Evolutionary conservation across 2,113 vertebrate species (phyloP).

Genomic region (Eptesicus fuscus): DNA sequence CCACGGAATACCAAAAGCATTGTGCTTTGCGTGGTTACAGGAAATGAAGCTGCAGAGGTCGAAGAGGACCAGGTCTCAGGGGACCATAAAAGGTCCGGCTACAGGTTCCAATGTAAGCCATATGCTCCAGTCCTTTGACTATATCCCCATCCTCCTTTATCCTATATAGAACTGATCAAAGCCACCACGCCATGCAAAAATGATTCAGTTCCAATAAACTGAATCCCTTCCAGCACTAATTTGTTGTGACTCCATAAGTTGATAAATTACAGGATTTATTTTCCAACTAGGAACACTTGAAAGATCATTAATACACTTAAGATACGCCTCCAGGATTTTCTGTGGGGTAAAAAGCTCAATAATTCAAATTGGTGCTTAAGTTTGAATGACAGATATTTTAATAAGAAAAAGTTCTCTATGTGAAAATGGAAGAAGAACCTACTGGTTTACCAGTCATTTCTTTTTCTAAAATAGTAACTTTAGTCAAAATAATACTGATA

Average conservation of each 20-base stretch:
- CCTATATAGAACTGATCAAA: not conserved
- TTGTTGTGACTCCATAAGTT: not conserved
- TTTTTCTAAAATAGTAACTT: constrained; percentile 18
- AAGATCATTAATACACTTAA: not conserved
- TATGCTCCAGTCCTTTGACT: not conserved
- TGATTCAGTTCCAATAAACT: not conserved
- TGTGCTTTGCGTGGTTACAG: not conserved
- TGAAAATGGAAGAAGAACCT: constrained; percentile 37
- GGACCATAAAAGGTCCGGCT: not conserved
- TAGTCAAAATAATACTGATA: not conserved
- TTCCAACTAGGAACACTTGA: not conserved
- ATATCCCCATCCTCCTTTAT: not conserved
- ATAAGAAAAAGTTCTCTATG: not conserved
- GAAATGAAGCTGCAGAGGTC: not conserved
- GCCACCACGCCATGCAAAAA: not conserved
- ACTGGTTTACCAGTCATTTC: not conserved
- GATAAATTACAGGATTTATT: constrained; percentile 28
- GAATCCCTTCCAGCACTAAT: not conserved
- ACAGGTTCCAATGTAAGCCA: not conserved
- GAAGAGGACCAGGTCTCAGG: not conserved
- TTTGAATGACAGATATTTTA: constrained; percentile 22
- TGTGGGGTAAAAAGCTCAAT: not conserved
- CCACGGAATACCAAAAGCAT: not conserved
- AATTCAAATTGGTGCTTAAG: not conserved
- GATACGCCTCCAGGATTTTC: not conserved